A percentile compares a stretch with the other conserved stretches of the same genome.
Evolutionary conservation across 2,113 vertebrate species (phyloP).

Genomic region (Pangasianodon gigas): DNA sequence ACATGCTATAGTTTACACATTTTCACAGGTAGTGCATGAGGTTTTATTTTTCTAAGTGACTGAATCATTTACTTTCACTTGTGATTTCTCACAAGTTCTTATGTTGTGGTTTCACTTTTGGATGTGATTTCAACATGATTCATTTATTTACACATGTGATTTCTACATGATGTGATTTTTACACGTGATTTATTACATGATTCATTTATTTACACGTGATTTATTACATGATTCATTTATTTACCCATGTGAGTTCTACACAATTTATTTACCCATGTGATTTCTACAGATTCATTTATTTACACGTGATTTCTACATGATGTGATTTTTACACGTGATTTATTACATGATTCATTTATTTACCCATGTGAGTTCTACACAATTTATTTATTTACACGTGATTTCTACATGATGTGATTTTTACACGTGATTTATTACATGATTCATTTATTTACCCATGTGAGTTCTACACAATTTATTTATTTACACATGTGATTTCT

Average conservation of each 20-base stretch:
- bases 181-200: neutral
- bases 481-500: neutral
- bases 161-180: neutral
- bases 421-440: no score
- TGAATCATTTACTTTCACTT: neutral
- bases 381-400: neutral
- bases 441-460: neutral
- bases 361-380: neutral
- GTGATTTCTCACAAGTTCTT: neutral
- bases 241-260: neutral
- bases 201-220: neutral
- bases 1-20: neutral
- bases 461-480: neutral
- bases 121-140: neutral
- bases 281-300: neutral
- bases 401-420: neutral
- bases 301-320: neutral
- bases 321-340: neutral
- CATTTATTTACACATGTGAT: neutral
- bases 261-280: neutral
- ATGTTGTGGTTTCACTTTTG: neutral
- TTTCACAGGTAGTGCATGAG: neutral
- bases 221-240: neutral
- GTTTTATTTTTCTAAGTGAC: constrained; percentile 9
- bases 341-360: neutral